Base-by-base conservation (phyloP, 1,140 invertebrate genomes). In the Papilio polyxenes region DNA sequence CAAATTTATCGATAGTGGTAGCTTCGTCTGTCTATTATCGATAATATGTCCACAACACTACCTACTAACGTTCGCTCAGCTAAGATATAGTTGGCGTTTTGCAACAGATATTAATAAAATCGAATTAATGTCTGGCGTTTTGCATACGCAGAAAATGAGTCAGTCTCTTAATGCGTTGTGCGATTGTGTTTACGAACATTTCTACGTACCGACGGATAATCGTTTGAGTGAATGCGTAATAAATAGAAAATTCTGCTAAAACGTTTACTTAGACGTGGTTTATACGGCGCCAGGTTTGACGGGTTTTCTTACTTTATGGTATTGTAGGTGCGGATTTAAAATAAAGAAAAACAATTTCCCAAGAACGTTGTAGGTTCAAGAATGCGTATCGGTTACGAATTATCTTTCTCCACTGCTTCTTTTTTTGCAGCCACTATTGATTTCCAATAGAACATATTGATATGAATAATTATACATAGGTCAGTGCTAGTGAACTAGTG, bases 1-100 rank as follows among this genome's bases (percentile, higher is more conserved):
- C 89, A 88, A 92, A 74, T 84, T 87, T 91, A 89, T 87, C 88
- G 85, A 88, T 85, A 69, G 81, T 86, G 84, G 82, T 85, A 87
- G 56, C 69, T 62, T 53, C 75, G 75, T 75, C 81, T 31, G 23
- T 31, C 23, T 31, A 31, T 31, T 81, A 81, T 83, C 83, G 83
- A 84, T 84, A 82, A 13, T 51, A 44, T 80, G 69, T 76, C 31
- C 78, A 80, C 81, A 9, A 56, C 81, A 81, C 80, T 85, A 82
- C 13, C 23, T 80, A 81, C 65, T 83, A 72, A 72, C 65, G 31
- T 31, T 83, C 80, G 72, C 74, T 77, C n/a, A 20, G 75, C 13
- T 20, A 53, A 77, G 48, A 51, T 51, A 75, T 75, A 48, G 75
- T 56, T 77, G 48, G 75, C 20, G 75, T 77, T 77, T 77, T 77